Evolutionary conservation across 2,888 invertebrate genomes (phyloP).

Genomic region (Oxyteleia sp.): DNA sequence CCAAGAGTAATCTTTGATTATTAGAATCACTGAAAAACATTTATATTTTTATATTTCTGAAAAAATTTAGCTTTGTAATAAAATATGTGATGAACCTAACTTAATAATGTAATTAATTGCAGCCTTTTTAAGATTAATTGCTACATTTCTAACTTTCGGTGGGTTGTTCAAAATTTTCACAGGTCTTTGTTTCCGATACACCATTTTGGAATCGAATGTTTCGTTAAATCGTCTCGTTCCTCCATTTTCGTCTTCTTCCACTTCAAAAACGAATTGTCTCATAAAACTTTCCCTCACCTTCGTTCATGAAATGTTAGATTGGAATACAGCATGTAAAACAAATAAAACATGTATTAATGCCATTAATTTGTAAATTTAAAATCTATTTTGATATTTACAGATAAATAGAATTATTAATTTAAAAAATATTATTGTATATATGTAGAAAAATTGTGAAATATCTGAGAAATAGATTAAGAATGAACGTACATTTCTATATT

Average conservation of each 20-base stretch:
- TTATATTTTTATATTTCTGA: not conserved
- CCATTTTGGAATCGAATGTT: slow-evolving; percentile 91
- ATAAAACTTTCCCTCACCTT: slow-evolving; percentile 99
- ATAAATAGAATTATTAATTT: slow-evolving; percentile 17
- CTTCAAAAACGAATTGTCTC: slow-evolving; percentile 97
- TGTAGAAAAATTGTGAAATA: too few species aligned
- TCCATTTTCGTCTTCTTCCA: slow-evolving; percentile 92
- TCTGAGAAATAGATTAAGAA: too few species aligned
- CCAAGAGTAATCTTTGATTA: slow-evolving; percentile 96
- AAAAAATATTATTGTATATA: too few species aligned
- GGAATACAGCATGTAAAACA: not conserved
- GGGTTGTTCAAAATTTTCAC: slow-evolving; percentile 94
- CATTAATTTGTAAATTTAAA: too few species aligned
- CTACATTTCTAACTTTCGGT: slow-evolving; percentile 94
- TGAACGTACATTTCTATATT: too few species aligned
- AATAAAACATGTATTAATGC: slow-evolving; percentile 9
- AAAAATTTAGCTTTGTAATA: not conserved
- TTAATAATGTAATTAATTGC: slow-evolving; percentile 96
- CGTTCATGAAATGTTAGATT: not conserved
- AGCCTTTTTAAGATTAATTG: slow-evolving; percentile 93
- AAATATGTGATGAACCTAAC: slow-evolving; percentile 87
- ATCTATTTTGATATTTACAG: not conserved
- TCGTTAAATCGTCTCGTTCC: slow-evolving; percentile 89
- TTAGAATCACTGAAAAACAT: slow-evolving; percentile 93
- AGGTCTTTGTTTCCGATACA: slow-evolving; percentile 94